Conservation (phyloP, 1,140 invertebrate genomes). For the Platorchestia sp. region DNA sequence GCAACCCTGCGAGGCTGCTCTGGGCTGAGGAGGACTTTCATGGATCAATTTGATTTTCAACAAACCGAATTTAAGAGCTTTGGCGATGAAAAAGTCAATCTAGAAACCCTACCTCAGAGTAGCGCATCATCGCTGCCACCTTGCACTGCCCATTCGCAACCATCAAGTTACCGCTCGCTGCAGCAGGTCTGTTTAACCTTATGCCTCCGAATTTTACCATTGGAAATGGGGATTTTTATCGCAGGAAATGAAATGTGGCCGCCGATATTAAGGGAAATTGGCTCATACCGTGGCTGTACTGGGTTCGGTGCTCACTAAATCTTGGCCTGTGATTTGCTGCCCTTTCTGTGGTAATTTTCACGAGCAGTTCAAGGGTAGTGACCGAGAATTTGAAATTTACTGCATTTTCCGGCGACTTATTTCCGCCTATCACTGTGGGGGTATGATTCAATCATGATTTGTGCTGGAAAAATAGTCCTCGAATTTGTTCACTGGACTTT, state of each 20-base stretch:
- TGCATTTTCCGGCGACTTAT: neutral
- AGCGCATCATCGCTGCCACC: neutral
- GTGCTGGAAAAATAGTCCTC: neutral
- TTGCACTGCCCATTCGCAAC: neutral
- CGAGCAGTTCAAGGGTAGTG: neutral
- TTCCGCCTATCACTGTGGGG: neutral
- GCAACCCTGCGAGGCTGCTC: too few species aligned
- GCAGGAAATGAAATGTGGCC: constrained; percentile 50
- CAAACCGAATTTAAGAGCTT: too few species aligned
- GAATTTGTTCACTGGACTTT: neutral
- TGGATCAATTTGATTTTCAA: too few species aligned
- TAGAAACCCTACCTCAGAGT: too few species aligned
- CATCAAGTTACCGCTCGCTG: neutral
- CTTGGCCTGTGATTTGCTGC: neutral
- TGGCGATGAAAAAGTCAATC: too few species aligned
- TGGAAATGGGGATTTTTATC: constrained; percentile 44
- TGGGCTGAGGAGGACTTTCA: too few species aligned
- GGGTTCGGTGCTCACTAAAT: neutral
- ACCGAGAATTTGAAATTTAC: neutral
- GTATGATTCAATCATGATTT: neutral
- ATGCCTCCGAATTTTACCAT: neutral
- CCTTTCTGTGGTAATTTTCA: neutral
- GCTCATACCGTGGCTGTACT: neutral
- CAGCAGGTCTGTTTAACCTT: neutral
- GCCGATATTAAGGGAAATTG: constrained; percentile 47